Base-by-base conservation (phyloP, 2,797 vertebrate species). In the Eulemur coronatus region DNA sequence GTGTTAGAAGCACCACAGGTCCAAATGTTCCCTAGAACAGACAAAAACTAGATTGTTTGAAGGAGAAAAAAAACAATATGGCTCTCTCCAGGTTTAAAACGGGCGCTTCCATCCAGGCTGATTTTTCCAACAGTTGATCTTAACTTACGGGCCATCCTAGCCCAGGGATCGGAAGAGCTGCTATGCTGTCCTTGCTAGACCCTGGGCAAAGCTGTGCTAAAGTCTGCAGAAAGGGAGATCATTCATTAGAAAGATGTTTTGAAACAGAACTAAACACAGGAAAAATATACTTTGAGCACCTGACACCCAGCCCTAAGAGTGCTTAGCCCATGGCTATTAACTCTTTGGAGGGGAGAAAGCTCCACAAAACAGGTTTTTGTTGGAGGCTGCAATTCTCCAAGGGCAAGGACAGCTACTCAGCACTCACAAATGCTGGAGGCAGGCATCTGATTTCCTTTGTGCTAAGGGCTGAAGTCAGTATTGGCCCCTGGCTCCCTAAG, bases 301-400 rank as follows among this genome's bases (percentile, higher is more conserved):
- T 15, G 59, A 87, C 48, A 92, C 67, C 38, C 67, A 94, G 35
- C 55, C 50, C 55, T 90, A 57, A 91, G 61, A 82, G 67, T 91
- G 84, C 57, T 94, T 79, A 59, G 52, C 38, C 61, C 73, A 69
- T 33, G 65, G 67, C 52, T 84, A 59, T 24, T 50, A 84, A 70
- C 48, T 95, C n/a, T 92, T 79, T 38, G 61, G 15, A 76, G 38
- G 50, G 57, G 57, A 97, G 69, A 91, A 89, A 84, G n/a, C 24
- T 78, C 55, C 38, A 70, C 1, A 30, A 82, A 92, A 94, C 69
- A 93, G 59, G 50, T 95, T 97, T 84, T 65, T 70, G 52, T 75
- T 69, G 46, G 33, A 93, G 63, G 35, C 2, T 91, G 35, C 43
- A 92, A 61, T 86, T 96, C 72, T 96, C 55, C 48, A 84, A 94